These are phyloP conservation scores for Bombus superbus DNA, from an alignment of 1,140 invertebrate genomes.

Conservation along the genomic window DNA sequence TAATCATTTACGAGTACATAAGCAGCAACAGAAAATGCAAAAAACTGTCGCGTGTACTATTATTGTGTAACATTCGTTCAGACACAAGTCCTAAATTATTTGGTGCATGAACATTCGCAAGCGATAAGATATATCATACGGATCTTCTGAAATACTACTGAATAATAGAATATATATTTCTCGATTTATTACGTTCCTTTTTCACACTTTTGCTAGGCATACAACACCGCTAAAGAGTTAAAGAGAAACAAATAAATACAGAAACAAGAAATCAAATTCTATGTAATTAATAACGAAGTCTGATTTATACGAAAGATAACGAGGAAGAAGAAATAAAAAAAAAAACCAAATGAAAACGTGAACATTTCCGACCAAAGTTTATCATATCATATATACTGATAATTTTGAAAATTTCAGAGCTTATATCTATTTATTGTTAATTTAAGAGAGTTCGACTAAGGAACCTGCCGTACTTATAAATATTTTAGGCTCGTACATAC, in stretches of 20 bases:
- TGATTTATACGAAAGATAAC: slow-evolving; percentile 11
- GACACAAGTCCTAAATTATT: background rate
- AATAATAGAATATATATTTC: background rate
- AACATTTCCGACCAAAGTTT: slow-evolving; percentile 63
- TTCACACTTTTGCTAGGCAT: background rate
- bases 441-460: slow-evolving; percentile 46
- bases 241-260: background rate
- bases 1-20: background rate
- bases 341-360: background rate
- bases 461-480: slow-evolving; percentile 47
- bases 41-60: background rate
- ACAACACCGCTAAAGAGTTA: background rate
- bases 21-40: slow-evolving; percentile 45
- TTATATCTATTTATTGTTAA: slow-evolving; percentile 44
- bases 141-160: background rate
- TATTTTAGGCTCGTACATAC: slow-evolving; percentile 22
- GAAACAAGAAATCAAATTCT: background rate
- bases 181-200: slow-evolving; percentile 14
- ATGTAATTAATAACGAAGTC: background rate
- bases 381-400: slow-evolving; percentile 57
- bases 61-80: background rate
- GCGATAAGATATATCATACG: background rate
- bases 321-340: background rate
- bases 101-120: background rate
- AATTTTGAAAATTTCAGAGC: slow-evolving; percentile 42